Evolutionary conservation across 2,888 invertebrate species (phyloP), one percentile per base, ranked within the genome.

Genomic region (Aspidiotus rigidus): DNA sequence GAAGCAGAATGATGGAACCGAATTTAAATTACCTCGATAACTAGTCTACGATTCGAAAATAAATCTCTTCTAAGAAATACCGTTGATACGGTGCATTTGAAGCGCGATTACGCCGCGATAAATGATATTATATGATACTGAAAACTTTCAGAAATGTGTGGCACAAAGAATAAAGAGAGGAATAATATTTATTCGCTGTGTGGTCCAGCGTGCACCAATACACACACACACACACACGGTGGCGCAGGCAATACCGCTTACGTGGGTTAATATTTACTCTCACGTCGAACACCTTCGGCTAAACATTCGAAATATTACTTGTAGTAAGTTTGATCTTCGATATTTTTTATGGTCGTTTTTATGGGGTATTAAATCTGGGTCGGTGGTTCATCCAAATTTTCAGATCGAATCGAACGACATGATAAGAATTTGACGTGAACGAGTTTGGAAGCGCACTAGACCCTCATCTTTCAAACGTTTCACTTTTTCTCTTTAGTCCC

Each of bases 331-430:
- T 64, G 59, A 66, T 66, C 66, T 41, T 42, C 57, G 66, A 66
- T 66, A 56, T 41, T 59, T 66, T 59, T 66, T 42, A 66, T 59
- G n/a, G 17, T 57, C 59, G 49, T 44, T 66, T 66, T 66, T 66
- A 66, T 66, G 56, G 66, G 44, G 66, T 66, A 66, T 66, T 66
- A 66, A 66, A 66, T 66, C 66, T 66, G 57, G 66, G 59, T 66
- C 66, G 28, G 28, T 28, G 28, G 28, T 28, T 28, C 28, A 28
- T 28, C 28, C 28, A 28, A 59, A 59, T 59, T 17, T 59, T 59
- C 28, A 17, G 17, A 59, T 59, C 28, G 59, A 59, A 59, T 59
- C 49, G 11, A n/a, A 49, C 11, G 10, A 49, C 49, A 49, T 6
- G n/a, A 49, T 28, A 28, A 28, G 28, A 28, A 28, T 28, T 28